Evolutionary conservation across 2,888 invertebrate genomes (phyloP).

Genomic region (Azorinus chamasolen): DNA sequence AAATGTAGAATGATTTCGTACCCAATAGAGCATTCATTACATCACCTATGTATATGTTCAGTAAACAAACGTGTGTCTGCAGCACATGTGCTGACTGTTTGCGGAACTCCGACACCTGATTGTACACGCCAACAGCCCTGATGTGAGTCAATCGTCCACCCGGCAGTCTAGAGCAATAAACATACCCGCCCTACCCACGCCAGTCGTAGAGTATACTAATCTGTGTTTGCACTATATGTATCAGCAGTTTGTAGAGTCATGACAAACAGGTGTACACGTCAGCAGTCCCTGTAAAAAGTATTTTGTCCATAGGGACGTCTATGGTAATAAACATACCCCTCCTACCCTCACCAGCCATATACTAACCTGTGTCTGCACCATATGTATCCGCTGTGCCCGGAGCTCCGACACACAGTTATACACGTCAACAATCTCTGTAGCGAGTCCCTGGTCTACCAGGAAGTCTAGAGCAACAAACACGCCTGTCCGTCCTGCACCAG

Average conservation of each 20-base stretch:
- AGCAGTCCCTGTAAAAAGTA: too few relatives aligned
- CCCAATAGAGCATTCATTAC: too few relatives aligned
- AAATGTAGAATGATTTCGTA: too few relatives aligned
- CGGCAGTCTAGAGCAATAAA: slow-evolving; percentile 1
- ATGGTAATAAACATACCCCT: too few relatives aligned
- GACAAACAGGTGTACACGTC: too few relatives aligned
- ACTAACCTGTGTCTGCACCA: slow-evolving; percentile 10
- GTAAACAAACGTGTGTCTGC: slow-evolving; percentile 1
- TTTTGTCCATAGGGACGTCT: too few relatives aligned
- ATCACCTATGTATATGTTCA: too few relatives aligned
- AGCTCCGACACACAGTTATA: neutral
- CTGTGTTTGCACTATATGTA: too few relatives aligned
- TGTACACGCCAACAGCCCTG: neutral
- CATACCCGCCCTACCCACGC: slow-evolving; percentile 1
- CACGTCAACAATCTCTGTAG: neutral
- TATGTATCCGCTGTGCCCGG: neutral
- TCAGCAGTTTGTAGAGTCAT: too few relatives aligned
- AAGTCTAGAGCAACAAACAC: slow-evolving; percentile 4
- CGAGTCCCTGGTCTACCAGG: neutral
- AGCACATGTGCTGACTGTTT: neutral
- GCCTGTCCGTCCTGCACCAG: slow-evolving; percentile 2
- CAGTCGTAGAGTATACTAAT: too few relatives aligned
- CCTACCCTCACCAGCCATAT: too few relatives aligned
- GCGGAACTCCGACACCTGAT: neutral
- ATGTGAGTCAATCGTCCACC: neutral